Evolutionary conservation across 2,797 vertebrate genomes (phyloP), one percentile per base, ranked within the genome.

Genomic region (Antennarius maculatus): DNA sequence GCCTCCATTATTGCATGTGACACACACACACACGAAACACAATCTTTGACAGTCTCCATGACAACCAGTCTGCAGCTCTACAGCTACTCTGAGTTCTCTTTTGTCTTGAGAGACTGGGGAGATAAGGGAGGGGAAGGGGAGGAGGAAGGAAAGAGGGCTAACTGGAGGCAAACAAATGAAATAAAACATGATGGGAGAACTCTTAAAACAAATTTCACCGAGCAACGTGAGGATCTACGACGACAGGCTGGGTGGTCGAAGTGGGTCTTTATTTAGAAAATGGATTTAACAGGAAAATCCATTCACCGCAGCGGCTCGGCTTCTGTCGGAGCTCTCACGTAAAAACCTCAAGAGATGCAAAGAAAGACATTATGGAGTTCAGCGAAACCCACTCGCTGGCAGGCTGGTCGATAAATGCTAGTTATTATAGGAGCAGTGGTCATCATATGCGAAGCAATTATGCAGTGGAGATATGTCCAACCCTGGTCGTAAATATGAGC

Each of bases 31-130:
- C 31, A 64, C 82, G 61, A 74, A 67, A 73, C 82, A 82, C 79
- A 55, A 54, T 83, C 87, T 92, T 86, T 85, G 81, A 83, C 92
- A 92, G 93, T 94, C 92, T 93, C 94, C 93, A 94, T 94, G 93
- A 92, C 94, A 92, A 94, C 92, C 82, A 54, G 86, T 79, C 88
- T 90, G 89, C 89, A 92, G 89, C 87, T 86, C 89, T 76, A 85
- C 67, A 69, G 87, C 87, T 88, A 89, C 91, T 86, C 84, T 50
- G 78, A 89, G 72, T 85, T 88, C 77, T 83, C 87, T 89, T 91
- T 94, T 94, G 92, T 93, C 92, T 92, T 89, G 85, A 88, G 88
- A 89, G 88, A 89, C 87, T 70, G 60, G 71, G 77, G 85, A 87
- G 91, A 92, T 89, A 88, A 90, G 87, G 71, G 76, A 67, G 76